These are phyloP conservation scores for Monoplex corrugatus DNA, from an alignment of 2,888 invertebrate species.

Conservation along the genomic window DNA sequence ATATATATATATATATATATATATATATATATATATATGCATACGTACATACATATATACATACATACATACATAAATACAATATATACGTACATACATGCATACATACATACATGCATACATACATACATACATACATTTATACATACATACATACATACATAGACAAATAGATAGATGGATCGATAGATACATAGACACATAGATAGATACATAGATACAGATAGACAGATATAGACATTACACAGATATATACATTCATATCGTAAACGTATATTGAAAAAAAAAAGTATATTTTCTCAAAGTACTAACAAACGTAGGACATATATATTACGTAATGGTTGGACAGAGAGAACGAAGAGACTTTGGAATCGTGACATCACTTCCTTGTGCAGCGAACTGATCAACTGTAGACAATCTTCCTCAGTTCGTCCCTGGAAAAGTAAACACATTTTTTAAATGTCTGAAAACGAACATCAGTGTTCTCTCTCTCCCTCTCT, in stretches of 20 bases:
- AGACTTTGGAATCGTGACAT: conserved; percentile 12
- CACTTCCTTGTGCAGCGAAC: conserved; percentile 19
- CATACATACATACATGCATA: neutral
- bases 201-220: neutral
- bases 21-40: neutral
- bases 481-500: neutral
- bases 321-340: conserved; percentile 30
- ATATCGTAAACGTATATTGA: neutral
- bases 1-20: neutral
- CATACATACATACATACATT: neutral
- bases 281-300: neutral
- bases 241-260: neutral
- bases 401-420: neutral
- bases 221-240: neutral
- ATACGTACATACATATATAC: neutral
- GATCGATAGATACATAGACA: neutral
- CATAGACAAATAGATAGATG: neutral
- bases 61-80: neutral
- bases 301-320: neutral
- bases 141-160: neutral
- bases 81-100: neutral
- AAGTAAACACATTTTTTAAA: neutral
- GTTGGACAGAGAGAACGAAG: conserved; percentile 36
- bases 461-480: neutral
- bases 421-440: neutral